Evolutionary conservation across 2,888 invertebrate species (phyloP).

Genomic region (Sylvicola cinctus): DNA sequence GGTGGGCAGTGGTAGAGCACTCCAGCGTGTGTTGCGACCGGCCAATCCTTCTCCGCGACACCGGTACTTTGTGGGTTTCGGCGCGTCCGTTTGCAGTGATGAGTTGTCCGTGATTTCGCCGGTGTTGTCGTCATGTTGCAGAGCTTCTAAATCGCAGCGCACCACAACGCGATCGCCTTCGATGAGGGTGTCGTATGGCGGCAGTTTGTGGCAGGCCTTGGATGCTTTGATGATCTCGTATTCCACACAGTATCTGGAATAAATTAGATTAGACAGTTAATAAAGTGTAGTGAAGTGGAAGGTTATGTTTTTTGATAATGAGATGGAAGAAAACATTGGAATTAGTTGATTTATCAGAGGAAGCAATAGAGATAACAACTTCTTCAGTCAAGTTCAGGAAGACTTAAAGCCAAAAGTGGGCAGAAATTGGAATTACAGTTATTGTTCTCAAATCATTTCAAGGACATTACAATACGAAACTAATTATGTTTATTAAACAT

Average conservation of each 20-base stretch:
- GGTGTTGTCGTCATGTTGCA: slow-evolving; percentile 27
- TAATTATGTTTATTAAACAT: too few species aligned
- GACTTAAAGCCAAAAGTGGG: too few species aligned
- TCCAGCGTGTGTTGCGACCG: slow-evolving; percentile 58
- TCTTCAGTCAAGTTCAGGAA: too few species aligned
- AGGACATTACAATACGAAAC: too few species aligned
- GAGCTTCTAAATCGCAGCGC: slow-evolving; percentile 63
- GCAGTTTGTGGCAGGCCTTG: slow-evolving; percentile 58
- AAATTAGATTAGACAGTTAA: slow-evolving; percentile 9
- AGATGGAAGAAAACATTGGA: too few species aligned
- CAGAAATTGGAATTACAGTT: too few species aligned
- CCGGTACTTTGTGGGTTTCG: slow-evolving; percentile 15
- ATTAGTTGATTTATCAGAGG: too few species aligned
- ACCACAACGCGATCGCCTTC: slow-evolving; percentile 65
- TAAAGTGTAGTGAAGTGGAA: neutral
- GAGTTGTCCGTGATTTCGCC: slow-evolving; percentile 10
- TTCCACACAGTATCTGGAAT: slow-evolving; percentile 67
- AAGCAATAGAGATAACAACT: too few species aligned
- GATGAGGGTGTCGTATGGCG: slow-evolving; percentile 45
- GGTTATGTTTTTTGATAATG: too few species aligned
- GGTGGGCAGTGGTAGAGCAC: slow-evolving; percentile 63
- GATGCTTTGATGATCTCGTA: slow-evolving; percentile 67
- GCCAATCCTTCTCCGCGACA: slow-evolving; percentile 73
- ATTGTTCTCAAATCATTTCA: too few species aligned
- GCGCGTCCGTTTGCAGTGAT: slow-evolving; percentile 9